Percentiles rank a stretch among this genome's conserved stretches.
Evolutionary conservation across 2,888 invertebrate genomes (phyloP).

Genomic region (Yponomeuta plumbellus): DNA sequence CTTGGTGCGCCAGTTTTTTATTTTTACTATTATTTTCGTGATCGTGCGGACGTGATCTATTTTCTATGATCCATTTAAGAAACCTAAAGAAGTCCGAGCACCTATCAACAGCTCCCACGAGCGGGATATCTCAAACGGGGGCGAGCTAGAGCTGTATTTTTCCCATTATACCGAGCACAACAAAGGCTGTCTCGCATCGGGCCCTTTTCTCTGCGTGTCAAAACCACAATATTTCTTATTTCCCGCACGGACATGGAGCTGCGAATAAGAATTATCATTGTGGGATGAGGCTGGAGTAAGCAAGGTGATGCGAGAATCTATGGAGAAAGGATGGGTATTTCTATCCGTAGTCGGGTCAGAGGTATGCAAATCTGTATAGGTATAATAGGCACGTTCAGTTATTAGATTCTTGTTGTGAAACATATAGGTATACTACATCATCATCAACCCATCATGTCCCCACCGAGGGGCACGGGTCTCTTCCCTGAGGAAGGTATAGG

Average conservation of each 20-base stretch:
- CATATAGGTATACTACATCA: too few species aligned
- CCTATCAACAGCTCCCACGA: background rate
- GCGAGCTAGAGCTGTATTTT: background rate
- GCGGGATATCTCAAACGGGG: background rate
- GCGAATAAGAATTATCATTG: background rate
- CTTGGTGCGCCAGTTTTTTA: too few species aligned
- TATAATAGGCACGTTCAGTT: too few species aligned
- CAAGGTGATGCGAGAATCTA: background rate
- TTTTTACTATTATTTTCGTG: too few species aligned
- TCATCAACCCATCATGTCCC: too few species aligned
- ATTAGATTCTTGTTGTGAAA: too few species aligned
- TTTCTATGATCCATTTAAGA: too few species aligned
- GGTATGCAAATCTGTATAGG: background rate
- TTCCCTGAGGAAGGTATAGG: too few species aligned
- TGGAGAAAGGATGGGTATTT: background rate
- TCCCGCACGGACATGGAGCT: constrained; percentile 10
- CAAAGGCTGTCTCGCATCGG: constrained; percentile 12
- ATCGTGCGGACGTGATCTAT: too few species aligned
- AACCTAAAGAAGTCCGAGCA: background rate
- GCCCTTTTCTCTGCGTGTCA: constrained; percentile 15
- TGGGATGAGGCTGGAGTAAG: background rate
- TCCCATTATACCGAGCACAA: constrained; percentile 8
- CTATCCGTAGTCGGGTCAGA: background rate
- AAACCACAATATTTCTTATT: constrained; percentile 23
- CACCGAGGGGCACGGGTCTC: too few species aligned